Evolutionary conservation across 30 jellyfish, hydroid and myxozoan species (phyloP).

Genomic region (Nemopilema nomurai): DNA sequence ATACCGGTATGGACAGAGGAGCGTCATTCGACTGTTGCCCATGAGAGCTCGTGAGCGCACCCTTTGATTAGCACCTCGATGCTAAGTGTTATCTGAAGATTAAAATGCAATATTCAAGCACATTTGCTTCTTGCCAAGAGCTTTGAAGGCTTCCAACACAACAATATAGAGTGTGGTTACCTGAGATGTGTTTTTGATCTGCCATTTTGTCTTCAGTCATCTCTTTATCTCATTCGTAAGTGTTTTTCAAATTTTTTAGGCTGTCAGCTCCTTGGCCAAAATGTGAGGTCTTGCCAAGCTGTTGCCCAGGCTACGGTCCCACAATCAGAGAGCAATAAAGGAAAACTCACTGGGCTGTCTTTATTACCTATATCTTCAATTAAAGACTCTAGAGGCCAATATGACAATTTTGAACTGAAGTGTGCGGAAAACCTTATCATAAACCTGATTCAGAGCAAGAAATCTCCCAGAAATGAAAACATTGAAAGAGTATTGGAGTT

Average conservation of each 20-base stretch:
- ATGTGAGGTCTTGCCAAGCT: slow-evolving; percentile 39
- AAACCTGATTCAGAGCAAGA: slow-evolving; percentile 1
- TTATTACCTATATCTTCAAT: background rate
- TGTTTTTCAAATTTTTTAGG: too few species aligned
- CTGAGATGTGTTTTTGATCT: background rate
- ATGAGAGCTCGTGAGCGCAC: too few species aligned
- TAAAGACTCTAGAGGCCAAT: background rate
- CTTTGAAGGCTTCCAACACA: too few species aligned
- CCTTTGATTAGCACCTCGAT: too few species aligned
- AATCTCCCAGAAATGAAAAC: slow-evolving; percentile 14
- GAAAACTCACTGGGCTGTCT: background rate
- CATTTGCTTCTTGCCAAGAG: too few species aligned
- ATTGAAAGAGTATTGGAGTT: slow-evolving; percentile 21
- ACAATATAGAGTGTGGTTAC: background rate
- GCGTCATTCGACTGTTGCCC: too few species aligned
- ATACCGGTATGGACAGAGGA: too few species aligned
- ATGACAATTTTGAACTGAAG: slow-evolving; percentile 15
- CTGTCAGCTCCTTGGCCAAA: slow-evolving; percentile 44
- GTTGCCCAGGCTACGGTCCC: slow-evolving; percentile 12
- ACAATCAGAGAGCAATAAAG: background rate
- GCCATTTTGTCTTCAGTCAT: background rate
- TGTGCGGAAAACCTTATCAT: slow-evolving; percentile 50
- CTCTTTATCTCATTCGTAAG: too few species aligned
- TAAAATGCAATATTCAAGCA: too few species aligned
- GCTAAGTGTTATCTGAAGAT: too few species aligned